Conservation (phyloP, 1,140 invertebrate species). For the Euglossa dilemma region DNA sequence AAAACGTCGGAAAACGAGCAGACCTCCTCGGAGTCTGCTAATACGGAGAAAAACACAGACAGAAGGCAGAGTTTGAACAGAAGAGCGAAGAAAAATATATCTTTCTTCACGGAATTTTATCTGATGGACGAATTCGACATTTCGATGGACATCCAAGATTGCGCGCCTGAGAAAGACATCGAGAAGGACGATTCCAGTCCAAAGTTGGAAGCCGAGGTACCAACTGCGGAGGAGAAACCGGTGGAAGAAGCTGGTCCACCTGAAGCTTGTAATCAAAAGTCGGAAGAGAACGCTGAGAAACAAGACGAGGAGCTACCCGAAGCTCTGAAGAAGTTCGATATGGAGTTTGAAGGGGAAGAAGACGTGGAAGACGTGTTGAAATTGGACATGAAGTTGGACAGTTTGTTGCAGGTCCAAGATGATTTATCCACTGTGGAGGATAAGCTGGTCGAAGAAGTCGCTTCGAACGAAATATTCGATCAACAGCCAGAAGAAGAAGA, state of each 20-base stretch:
- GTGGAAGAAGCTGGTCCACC: neutral
- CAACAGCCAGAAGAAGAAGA: too few relatives aligned
- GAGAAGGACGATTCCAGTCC: neutral
- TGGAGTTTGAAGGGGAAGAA: neutral
- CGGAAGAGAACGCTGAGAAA: neutral
- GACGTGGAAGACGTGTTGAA: neutral
- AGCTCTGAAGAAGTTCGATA: neutral
- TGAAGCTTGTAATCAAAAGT: neutral
- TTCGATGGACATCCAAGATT: conserved; percentile 38
- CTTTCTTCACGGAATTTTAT: conserved; percentile 54
- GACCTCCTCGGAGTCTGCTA: conserved; percentile 18
- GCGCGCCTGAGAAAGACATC: neutral
- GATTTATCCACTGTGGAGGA: too few relatives aligned
- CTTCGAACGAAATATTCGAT: too few relatives aligned
- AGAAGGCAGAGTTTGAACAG: conserved; percentile 34
- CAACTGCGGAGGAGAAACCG: neutral
- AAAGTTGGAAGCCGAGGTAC: neutral
- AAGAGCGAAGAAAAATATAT: conserved; percentile 49
- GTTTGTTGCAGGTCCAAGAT: too few relatives aligned
- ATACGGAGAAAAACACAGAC: conserved; percentile 6
- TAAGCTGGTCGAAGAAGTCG: too few relatives aligned
- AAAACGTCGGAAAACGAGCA: neutral
- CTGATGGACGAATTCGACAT: conserved; percentile 54
- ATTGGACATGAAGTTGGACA: too few relatives aligned
- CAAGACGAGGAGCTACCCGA: neutral